Conservation (phyloP, 2,797 vertebrate species). For the Podarcis siculus region DNA sequence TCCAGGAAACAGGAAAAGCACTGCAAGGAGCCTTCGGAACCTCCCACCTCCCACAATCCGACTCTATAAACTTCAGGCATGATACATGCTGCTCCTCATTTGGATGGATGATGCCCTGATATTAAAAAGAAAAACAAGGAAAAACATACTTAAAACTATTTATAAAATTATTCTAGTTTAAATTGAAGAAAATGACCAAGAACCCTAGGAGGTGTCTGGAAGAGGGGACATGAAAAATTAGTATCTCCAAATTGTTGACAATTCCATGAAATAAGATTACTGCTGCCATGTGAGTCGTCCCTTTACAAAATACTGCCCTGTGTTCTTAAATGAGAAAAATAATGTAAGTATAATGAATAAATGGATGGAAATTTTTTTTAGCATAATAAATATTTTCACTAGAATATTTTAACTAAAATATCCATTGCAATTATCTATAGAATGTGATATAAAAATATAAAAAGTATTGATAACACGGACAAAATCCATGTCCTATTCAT, state of each 20-base stretch:
- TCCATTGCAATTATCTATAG: not conserved
- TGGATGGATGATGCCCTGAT: not conserved
- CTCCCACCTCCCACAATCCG: not conserved
- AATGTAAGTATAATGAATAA: not conserved
- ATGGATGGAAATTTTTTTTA: too few relatives aligned
- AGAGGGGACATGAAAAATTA: not conserved
- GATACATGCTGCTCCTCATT: not conserved
- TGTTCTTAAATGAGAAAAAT: not conserved
- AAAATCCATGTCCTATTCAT: not conserved
- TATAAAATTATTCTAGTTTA: not conserved
- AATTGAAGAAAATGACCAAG: not conserved
- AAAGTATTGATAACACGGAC: not conserved
- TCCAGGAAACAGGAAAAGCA: not conserved
- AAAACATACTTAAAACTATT: not conserved
- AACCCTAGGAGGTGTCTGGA: not conserved
- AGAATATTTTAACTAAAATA: not conserved
- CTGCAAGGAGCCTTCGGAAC: not conserved
- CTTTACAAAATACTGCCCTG: not conserved
- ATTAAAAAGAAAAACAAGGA: not conserved
- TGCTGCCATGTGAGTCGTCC: not conserved
- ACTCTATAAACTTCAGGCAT: not conserved
- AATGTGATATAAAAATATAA: slow-evolving; percentile 5
- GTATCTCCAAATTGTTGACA: not conserved
- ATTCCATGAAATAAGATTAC: not conserved
- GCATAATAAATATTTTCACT: slow-evolving; percentile 23